Base-by-base conservation (phyloP, 2,888 invertebrate genomes). In the Meganola albula region DNA sequence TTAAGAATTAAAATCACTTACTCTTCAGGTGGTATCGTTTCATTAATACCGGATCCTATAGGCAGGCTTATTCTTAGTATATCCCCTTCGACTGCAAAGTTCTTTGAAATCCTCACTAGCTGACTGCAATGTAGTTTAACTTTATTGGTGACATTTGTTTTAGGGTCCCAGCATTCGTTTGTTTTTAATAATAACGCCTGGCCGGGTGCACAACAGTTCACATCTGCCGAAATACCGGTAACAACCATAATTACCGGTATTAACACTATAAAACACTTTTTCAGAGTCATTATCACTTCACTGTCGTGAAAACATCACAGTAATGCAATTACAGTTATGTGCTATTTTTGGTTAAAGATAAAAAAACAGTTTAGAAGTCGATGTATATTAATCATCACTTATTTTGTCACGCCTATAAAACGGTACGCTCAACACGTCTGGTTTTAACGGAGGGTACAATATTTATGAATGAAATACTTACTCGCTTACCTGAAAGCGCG, bases 101-200 rank as follows among this genome's bases (percentile, higher is more conserved):
- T 44, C 0, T 29, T 31, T 16, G 32, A 13, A 24, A 44, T 45
- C 13, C 48, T 29, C 11, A 37, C 26, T 1, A 31, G 25, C 1
- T 30, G 12, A 2, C 40, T 44, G 20, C 67, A 69, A 2, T 8
- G 14, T 3, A 67, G 24, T 5, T 34, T 13, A 2, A 48, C 31
- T 0, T 42, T 21, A 1, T 27, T 23, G 0, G 63, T 65, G 0
- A 26, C 10, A 13, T 71, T 65, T 0, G 38, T 11, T n/a, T 23
- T 34, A 0, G 57, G 58, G 1, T 67, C 47, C 63, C 64, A 70
- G 27, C 73, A 73, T 0, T 35, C 31, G 2, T 49, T 44, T 7
- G 10, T 40, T 16, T 22, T 53, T 10, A 12, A 24, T 1, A 59
- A 31, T 3, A 62, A 4, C 1, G 39, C 52, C 20, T 53, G 38